Evolutionary conservation across 2,888 invertebrate genomes (phyloP).

Genomic region (Lissonota sp.): DNA sequence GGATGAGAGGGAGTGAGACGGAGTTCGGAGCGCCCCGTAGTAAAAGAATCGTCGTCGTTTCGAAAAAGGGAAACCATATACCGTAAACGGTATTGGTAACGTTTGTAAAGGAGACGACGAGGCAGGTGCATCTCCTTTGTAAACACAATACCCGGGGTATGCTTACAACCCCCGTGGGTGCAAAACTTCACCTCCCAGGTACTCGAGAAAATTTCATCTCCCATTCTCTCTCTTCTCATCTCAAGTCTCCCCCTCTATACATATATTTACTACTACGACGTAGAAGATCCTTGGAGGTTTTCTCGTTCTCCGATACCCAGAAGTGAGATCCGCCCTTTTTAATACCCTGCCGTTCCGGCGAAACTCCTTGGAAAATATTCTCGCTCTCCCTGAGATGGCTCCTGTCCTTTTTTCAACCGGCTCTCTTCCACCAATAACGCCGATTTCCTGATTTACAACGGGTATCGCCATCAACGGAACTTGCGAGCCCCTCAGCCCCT

Average conservation of each 20-base stretch:
- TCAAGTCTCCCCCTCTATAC: not conserved
- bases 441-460: constrained; percentile 39
- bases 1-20: constrained; percentile 18
- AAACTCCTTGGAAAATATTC: constrained; percentile 25
- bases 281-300: constrained; percentile 2
- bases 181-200: constrained; percentile 42
- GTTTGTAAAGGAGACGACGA: constrained; percentile 54
- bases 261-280: constrained; percentile 7
- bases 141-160: constrained; percentile 23
- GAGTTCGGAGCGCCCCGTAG: constrained; percentile 59
- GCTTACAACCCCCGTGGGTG: constrained; percentile 50
- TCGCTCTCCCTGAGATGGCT: constrained; percentile 32
- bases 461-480: constrained; percentile 13
- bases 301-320: constrained; percentile 2
- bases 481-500: not conserved
- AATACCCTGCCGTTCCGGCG: constrained; percentile 5
- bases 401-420: constrained; percentile 24
- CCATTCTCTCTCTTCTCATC: not conserved
- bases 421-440: not conserved
- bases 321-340: constrained; percentile 24
- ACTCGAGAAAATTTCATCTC: constrained; percentile 21
- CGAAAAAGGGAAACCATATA: constrained; percentile 50
- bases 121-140: constrained; percentile 59
- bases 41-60: constrained; percentile 57
- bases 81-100: constrained; percentile 62